Percentiles rank a stretch among this genome's conserved stretches.
Evolutionary conservation across 1,140 invertebrate species (phyloP).

Genomic region (Drosophila burlai): DNA sequence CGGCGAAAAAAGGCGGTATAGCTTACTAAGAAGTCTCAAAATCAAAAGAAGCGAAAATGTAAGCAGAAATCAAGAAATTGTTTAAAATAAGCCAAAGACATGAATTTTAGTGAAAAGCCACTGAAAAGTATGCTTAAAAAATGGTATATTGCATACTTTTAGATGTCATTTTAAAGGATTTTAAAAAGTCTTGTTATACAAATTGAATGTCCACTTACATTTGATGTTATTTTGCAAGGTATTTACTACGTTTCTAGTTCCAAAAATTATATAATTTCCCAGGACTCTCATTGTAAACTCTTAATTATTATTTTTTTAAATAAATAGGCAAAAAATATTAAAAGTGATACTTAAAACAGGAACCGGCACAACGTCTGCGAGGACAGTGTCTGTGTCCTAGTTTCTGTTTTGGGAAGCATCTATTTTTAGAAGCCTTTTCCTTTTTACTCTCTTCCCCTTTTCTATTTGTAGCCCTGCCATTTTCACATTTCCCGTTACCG

Average conservation of each 20-base stretch:
- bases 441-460: no score
- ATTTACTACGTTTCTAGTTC: background rate
- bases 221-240: background rate
- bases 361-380: no score
- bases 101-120: background rate
- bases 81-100: background rate
- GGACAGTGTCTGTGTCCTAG: slow-evolving; percentile 48
- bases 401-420: slow-evolving; percentile 29
- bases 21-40: background rate
- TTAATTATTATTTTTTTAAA: background rate
- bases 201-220: no score
- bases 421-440: slow-evolving; percentile 34
- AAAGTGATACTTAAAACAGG: background rate
- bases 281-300: background rate
- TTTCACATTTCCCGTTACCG: slow-evolving; percentile 1
- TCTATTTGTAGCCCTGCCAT: background rate
- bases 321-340: background rate
- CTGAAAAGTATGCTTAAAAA: background rate
- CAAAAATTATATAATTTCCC: background rate
- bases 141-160: background rate
- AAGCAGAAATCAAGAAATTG: background rate
- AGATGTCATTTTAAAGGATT: background rate
- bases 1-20: background rate
- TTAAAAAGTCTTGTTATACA: background rate
- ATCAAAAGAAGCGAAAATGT: background rate